Base-by-base conservation (phyloP, 2,797 vertebrate species). In the Poecilia picta region DNA sequence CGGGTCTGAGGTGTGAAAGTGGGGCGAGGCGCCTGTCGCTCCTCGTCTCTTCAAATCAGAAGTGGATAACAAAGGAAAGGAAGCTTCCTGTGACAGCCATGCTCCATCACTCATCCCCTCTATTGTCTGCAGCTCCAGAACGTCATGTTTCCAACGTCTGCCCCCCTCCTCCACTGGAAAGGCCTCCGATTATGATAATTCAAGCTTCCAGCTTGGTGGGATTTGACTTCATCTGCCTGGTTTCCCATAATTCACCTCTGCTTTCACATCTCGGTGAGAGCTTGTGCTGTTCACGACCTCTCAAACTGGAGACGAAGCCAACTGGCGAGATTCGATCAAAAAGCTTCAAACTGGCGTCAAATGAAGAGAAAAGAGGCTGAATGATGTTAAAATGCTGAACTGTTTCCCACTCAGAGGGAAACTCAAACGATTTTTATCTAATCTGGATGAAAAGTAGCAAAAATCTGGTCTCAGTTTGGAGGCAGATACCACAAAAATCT, bases 131-230 rank as follows among this genome's bases (percentile, higher is more conserved):
- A 46, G 62, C 73, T 83, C 88, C 81, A 88, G 86, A 76, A 91
- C 88, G 93, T 93, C 89, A 90, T 82, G 77, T 91, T 80, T 87
- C 84, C 85, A 88, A 88, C 57, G 86, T 73, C 85, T 93, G 89
- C 91, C 85, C 82, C 82, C 31, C 77, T 28, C 39, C 83, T 31
- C 39, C 8, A 57, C 89, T 73, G 33, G 80, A 71, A 75, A 77
- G 87, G 88, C 93, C 89, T 89, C 86, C 87, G 90, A 88, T 94
- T 94, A 91, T 93, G 81, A 94, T 93, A 85, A 94, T 94, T 85
- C 83, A 80, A 80, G 75, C 80, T 77, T 84, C 62, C 87, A 66
- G 83, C 89, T 93, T 41, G 73, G 25, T 80, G 86, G 83, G 83
- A 84, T 88, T 83, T 80, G 86, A 90, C 90, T 88, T 85, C 83